phyloP scores from a whole-genome alignment of 2,888 invertebrate species.

The Tortrix viridana region DNA sequence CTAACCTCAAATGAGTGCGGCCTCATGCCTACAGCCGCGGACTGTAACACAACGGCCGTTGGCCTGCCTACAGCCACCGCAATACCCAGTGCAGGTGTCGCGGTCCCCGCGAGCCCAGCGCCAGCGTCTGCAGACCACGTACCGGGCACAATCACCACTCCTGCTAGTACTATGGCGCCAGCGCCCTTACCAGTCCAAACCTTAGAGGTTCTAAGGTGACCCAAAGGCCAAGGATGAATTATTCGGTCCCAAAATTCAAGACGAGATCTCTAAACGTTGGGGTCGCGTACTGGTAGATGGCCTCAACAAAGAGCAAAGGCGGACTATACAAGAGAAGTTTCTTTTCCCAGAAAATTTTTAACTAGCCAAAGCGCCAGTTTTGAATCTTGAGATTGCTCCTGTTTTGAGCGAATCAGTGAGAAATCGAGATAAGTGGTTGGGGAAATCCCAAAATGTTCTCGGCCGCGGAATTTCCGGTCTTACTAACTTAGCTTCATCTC shows the following conservation, averaged over 20 bases:
- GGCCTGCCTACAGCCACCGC: not conserved
- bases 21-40: not conserved
- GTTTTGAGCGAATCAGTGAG: conserved; percentile 20
- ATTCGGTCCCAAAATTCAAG: conserved; percentile 5
- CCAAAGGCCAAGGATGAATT: not conserved
- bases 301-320: conserved; percentile 5
- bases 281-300: conserved; percentile 11
- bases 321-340: not conserved
- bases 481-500: conserved; percentile 7
- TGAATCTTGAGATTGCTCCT: conserved; percentile 28
- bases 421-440: conserved; percentile 28
- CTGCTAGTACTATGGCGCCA: not conserved
- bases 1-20: not conserved
- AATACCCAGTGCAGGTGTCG: too few species aligned
- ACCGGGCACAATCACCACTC: not conserved
- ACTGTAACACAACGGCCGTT: not conserved
- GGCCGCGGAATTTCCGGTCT: conserved; percentile 25
- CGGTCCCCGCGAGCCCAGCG: not conserved
- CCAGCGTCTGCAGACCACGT: not conserved
- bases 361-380: conserved; percentile 20
- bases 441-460: conserved; percentile 24
- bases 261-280: conserved; percentile 26
- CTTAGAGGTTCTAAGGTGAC: not conserved
- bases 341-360: conserved; percentile 18
- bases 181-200: not conserved